Conservation (phyloP, 2,797 vertebrate species). For the Argentina silus region DNA sequence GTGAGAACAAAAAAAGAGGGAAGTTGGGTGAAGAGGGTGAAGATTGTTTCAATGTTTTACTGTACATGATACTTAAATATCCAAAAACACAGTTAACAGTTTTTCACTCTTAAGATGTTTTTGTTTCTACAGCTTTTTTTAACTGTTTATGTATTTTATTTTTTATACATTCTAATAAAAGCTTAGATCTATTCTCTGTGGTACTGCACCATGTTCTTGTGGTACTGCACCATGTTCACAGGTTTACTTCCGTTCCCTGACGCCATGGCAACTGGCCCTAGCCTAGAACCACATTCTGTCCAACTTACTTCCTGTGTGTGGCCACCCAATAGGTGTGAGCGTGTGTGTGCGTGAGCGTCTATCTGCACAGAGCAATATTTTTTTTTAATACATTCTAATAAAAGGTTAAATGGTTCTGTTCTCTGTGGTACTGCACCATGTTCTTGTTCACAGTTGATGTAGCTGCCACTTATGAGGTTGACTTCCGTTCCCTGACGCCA, state of each 20-base stretch:
- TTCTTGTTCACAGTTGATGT: neutral
- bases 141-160: neutral
- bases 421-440: neutral
- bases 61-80: too few species aligned
- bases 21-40: too few species aligned
- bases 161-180: conserved; percentile 16
- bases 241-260: conserved; percentile 19
- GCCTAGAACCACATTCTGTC: conserved; percentile 38
- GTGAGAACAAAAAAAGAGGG: neutral
- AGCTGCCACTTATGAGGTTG: conserved; percentile 23
- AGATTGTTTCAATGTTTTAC: too few species aligned
- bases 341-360: too few species aligned
- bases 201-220: neutral
- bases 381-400: conserved; percentile 11
- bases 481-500: conserved; percentile 24
- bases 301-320: conserved; percentile 53
- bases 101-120: neutral
- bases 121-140: neutral
- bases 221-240: neutral
- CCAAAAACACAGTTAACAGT: neutral
- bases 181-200: neutral
- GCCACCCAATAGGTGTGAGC: neutral
- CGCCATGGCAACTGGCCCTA: conserved; percentile 21
- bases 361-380: neutral
- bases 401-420: neutral